Evolutionary conservation across 1,140 invertebrate species (phyloP).

Genomic region (Drosophila santomea): DNA sequence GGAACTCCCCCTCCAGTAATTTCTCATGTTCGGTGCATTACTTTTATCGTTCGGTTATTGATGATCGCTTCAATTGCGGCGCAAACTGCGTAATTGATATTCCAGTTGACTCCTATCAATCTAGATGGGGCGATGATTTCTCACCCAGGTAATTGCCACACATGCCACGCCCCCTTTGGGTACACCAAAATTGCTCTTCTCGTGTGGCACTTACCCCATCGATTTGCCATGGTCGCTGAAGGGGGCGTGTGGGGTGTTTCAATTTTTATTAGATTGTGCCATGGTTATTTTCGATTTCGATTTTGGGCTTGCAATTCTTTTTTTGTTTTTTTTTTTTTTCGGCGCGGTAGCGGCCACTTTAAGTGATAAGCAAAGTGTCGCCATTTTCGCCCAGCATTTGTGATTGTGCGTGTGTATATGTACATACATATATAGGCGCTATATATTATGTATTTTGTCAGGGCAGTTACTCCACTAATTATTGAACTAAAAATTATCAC

Average conservation of each 20-base stretch:
- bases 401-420: constrained; percentile 19
- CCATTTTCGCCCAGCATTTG: constrained; percentile 52
- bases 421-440: constrained; percentile 6
- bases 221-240: not conserved
- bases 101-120: constrained; percentile 50
- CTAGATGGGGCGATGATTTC: constrained; percentile 17
- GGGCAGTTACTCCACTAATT: constrained; percentile 68
- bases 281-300: constrained; percentile 17
- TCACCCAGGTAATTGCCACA: constrained; percentile 33
- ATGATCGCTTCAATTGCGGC: constrained; percentile 45
- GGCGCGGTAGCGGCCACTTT: constrained; percentile 60
- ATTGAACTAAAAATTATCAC: constrained; percentile 64
- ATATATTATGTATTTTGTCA: constrained; percentile 34
- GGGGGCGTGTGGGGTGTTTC: constrained; percentile 2
- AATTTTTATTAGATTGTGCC: constrained; percentile 61
- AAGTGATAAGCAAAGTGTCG: constrained; percentile 74
- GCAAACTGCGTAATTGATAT: constrained; percentile 43
- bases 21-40: constrained; percentile 40
- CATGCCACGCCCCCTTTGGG: constrained; percentile 15
- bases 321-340: constrained; percentile 20
- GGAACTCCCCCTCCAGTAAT: constrained; percentile 32
- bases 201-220: not conserved
- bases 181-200: not conserved
- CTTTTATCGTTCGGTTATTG: constrained; percentile 41
- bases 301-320: constrained; percentile 28